A percentile compares a stretch with the other conserved stretches of the same genome.
These are phyloP conservation scores for Melanotaenia trifasciata DNA, from an alignment of 2,797 vertebrate genomes.

Conservation along the genomic window DNA sequence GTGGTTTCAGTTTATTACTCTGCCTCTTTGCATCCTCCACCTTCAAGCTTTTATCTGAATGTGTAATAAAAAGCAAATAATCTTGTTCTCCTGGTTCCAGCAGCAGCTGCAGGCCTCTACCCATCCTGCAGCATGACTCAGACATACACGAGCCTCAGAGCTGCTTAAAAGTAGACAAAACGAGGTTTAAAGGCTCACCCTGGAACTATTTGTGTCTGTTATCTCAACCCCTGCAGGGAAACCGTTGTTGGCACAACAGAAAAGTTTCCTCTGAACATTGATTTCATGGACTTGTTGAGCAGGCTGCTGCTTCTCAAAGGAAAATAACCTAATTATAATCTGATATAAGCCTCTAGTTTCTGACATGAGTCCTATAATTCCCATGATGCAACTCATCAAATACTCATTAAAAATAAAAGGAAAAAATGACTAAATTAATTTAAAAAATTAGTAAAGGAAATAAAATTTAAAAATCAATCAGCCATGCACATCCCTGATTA, in stretches of 20 bases:
- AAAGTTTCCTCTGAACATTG: neutral
- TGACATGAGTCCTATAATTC: too few species aligned
- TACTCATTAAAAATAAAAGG: too few species aligned
- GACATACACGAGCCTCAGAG: neutral
- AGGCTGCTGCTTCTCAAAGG: neutral
- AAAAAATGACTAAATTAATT: too few species aligned
- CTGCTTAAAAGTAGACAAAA: slow-evolving; percentile 39
- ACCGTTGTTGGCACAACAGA: slow-evolving; percentile 11
- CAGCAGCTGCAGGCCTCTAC: slow-evolving; percentile 29
- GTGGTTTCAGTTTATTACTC: slow-evolving; percentile 47
- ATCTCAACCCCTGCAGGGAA: slow-evolving; percentile 27
- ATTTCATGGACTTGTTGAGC: neutral
- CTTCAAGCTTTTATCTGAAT: slow-evolving; percentile 21
- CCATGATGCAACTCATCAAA: too few species aligned
- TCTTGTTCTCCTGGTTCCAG: slow-evolving; percentile 54
- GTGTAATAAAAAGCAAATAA: slow-evolving; percentile 42
- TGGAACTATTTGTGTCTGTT: slow-evolving; percentile 23
- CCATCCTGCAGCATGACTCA: slow-evolving; percentile 38
- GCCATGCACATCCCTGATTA: too few species aligned
- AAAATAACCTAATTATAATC: neutral
- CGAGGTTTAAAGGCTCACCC: slow-evolving; percentile 38
- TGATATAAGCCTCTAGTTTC: too few species aligned
- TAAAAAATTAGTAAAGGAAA: too few species aligned
- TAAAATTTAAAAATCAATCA: too few species aligned
- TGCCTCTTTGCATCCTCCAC: slow-evolving; percentile 34